These are phyloP conservation scores for Aporophyla nigra DNA, from an alignment of 2,888 invertebrate species.

Conservation along the genomic window DNA sequence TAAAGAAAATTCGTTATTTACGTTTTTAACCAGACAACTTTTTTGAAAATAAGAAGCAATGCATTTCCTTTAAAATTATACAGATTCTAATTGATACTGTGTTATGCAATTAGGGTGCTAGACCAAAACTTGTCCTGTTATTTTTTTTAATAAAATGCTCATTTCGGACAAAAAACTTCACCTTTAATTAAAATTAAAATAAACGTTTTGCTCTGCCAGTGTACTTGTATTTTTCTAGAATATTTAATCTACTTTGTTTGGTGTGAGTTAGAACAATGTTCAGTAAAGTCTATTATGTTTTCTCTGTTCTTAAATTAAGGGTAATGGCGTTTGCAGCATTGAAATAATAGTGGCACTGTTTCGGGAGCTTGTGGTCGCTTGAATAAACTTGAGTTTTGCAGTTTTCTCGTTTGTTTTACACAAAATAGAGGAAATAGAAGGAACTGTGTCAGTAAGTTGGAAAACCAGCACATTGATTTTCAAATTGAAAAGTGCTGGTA, in stretches of 20 bases:
- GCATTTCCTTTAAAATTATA: too few species aligned
- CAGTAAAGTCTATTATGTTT: conserved; percentile 14
- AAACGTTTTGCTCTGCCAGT: not conserved
- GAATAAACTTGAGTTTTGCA: conserved; percentile 2
- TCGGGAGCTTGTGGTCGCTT: not conserved
- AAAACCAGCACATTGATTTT: not conserved
- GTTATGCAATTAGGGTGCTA: too few species aligned
- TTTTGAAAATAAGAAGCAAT: too few species aligned
- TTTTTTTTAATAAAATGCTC: too few species aligned
- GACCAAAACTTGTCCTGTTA: too few species aligned
- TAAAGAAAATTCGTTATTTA: too few species aligned
- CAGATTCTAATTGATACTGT: too few species aligned
- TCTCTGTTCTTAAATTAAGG: conserved; percentile 36
- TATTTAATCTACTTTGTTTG: conserved; percentile 12
- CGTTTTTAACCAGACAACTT: too few species aligned
- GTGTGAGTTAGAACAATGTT: conserved; percentile 22
- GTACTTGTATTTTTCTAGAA: conserved; percentile 17
- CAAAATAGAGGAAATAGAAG: not conserved
- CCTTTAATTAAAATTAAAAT: conserved; percentile 7
- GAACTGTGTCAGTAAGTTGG: not conserved
- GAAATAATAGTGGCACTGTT: conserved; percentile 21
- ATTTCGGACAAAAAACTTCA: not conserved
- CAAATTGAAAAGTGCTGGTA: not conserved
- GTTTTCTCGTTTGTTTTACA: not conserved
- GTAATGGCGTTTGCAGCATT: conserved; percentile 5